Evolutionary conservation across 2,888 invertebrate genomes (phyloP).

Genomic region (Xylocampa areola): DNA sequence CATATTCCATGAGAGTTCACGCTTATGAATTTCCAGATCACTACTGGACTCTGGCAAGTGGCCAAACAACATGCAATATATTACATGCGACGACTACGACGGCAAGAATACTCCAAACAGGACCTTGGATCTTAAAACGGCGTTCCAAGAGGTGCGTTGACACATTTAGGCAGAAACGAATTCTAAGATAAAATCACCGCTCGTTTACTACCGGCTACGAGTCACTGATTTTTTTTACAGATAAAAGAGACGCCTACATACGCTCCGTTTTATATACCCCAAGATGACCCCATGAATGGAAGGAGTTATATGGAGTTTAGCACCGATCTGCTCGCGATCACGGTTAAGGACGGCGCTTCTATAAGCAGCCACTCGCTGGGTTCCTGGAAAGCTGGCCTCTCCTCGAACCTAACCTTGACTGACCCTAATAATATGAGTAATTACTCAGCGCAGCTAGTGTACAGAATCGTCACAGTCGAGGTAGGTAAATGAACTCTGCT

Average conservation of each 20-base stretch:
- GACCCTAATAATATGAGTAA: slow-evolving; percentile 92
- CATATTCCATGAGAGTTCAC: slow-evolving; percentile 81
- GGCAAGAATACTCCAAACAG: slow-evolving; percentile 94
- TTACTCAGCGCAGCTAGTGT: slow-evolving; percentile 95
- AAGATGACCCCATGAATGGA: slow-evolving; percentile 91
- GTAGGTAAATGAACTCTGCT: slow-evolving; percentile 89
- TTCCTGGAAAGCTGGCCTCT: slow-evolving; percentile 94
- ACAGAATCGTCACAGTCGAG: slow-evolving; percentile 95
- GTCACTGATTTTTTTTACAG: slow-evolving; percentile 68
- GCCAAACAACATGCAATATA: slow-evolving; percentile 93
- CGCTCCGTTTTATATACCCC: slow-evolving; percentile 91
- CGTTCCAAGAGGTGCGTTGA: slow-evolving; percentile 91
- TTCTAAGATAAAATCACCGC: slow-evolving; percentile 31
- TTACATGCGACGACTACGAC: slow-evolving; percentile 94
- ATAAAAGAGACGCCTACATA: slow-evolving; percentile 92
- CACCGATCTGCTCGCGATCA: slow-evolving; percentile 92
- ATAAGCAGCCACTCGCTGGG: slow-evolving; percentile 93
- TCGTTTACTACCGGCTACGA: slow-evolving; percentile 18
- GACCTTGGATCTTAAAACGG: slow-evolving; percentile 92
- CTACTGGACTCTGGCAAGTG: slow-evolving; percentile 93
- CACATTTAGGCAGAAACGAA: slow-evolving; percentile 46
- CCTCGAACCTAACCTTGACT: slow-evolving; percentile 91
- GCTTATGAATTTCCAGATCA: slow-evolving; percentile 90
- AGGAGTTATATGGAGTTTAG: slow-evolving; percentile 93
- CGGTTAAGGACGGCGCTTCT: slow-evolving; percentile 93